Conservation (phyloP, 2,888 invertebrate species). For the Ommatoiulus sabulosus region DNA sequence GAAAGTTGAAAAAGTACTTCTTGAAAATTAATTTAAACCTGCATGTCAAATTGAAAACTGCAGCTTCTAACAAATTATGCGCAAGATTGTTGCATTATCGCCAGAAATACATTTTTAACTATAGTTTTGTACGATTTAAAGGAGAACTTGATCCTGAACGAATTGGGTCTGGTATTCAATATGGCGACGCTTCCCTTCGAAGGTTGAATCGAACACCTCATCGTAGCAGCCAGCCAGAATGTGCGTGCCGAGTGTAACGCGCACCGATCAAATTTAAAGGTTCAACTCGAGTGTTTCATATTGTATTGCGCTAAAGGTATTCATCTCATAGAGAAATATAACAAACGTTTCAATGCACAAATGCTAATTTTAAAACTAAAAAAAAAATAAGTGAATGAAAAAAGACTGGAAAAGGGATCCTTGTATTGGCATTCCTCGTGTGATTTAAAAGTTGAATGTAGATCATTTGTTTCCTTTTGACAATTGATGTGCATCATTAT, state of each 20-base stretch:
- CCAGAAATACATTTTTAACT: background rate
- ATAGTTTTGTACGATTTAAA: conserved; percentile 61
- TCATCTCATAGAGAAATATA: background rate
- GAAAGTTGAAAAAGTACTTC: too few species aligned
- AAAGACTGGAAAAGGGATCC: background rate
- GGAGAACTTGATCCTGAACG: conserved; percentile 86
- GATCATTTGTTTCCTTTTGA: background rate
- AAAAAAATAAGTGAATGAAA: too few species aligned
- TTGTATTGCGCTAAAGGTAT: background rate
- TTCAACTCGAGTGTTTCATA: background rate
- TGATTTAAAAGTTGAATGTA: background rate
- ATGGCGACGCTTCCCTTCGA: conserved; percentile 75
- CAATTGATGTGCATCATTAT: background rate
- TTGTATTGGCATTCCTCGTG: background rate
- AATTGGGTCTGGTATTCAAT: conserved; percentile 79
- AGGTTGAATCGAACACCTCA: conserved; percentile 68
- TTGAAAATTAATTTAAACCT: too few species aligned
- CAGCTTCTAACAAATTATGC: too few species aligned
- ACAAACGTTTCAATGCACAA: background rate
- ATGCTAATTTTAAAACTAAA: background rate
- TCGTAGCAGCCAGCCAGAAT: conserved; percentile 61
- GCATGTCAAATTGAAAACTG: too few species aligned
- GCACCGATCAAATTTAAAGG: background rate
- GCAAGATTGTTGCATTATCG: background rate
- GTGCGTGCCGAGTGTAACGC: conserved; percentile 59